These are phyloP conservation scores for Neoaliturus tenellus DNA, from an alignment of 2,888 invertebrate genomes.

Conservation along the genomic window DNA sequence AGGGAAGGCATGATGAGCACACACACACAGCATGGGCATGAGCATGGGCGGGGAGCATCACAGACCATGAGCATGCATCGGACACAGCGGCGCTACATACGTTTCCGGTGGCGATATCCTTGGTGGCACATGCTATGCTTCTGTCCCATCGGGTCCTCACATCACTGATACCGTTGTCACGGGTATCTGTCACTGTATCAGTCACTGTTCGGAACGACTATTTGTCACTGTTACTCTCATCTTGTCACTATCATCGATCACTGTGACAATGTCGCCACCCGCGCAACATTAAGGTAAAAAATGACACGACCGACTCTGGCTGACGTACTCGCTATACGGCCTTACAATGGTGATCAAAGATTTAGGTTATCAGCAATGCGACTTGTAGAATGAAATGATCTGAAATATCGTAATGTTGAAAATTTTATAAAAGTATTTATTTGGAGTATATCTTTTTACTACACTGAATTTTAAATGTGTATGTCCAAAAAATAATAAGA, in stretches of 20 bases:
- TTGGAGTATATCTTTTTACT: too few species aligned
- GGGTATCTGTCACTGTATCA: neutral
- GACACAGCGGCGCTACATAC: constrained; percentile 52
- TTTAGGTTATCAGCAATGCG: too few species aligned
- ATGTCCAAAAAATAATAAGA: too few species aligned
- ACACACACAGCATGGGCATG: constrained; percentile 1
- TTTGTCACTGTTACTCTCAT: neutral
- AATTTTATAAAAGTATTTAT: too few species aligned
- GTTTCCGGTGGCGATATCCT: constrained; percentile 63
- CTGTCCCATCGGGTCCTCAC: constrained; percentile 62
- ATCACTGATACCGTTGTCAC: neutral
- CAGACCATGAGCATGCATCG: neutral
- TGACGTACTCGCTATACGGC: too few species aligned
- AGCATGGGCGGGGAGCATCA: neutral
- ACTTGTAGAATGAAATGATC: too few species aligned
- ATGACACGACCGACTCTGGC: neutral
- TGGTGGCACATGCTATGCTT: constrained; percentile 64
- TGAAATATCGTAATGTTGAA: too few species aligned
- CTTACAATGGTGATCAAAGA: too few species aligned
- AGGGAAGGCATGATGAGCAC: neutral
- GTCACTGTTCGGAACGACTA: neutral
- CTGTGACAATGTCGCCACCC: neutral
- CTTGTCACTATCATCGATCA: neutral
- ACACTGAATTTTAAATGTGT: too few species aligned
- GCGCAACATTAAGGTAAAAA: neutral